Evolutionary conservation across 92 coral and sea anemone species (phyloP).

Genomic region (Heteractis magnifica): DNA sequence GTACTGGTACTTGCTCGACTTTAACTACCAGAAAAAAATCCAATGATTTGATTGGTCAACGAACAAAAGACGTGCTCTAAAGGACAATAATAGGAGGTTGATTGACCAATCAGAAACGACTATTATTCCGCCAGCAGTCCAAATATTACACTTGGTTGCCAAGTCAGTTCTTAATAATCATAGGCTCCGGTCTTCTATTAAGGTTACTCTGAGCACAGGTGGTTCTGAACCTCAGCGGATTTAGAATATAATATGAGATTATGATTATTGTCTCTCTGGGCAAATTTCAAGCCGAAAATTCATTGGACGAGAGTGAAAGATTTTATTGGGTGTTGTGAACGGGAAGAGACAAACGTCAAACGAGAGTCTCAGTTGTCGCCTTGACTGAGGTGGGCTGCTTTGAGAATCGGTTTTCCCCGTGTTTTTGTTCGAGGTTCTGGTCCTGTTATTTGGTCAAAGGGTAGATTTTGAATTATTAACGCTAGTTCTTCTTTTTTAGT

Average conservation of each 20-base stretch:
- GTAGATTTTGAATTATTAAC: conserved; percentile 36
- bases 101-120: conserved; percentile 62
- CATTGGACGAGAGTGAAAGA: conserved; percentile 71
- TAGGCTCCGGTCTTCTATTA: conserved; percentile 31
- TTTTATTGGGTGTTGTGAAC: conserved; percentile 67
- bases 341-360: conserved; percentile 57
- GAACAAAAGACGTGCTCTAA: conserved; percentile 13
- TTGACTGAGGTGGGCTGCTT: conserved; percentile 55
- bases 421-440: conserved; percentile 39
- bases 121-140: conserved; percentile 50
- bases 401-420: conserved; percentile 13
- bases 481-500: conserved; percentile 44
- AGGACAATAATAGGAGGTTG: conserved; percentile 26
- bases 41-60: conserved; percentile 28
- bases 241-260: conserved; percentile 98
- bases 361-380: conserved; percentile 51
- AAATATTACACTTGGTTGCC: conserved; percentile 69
- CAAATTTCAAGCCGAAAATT: conserved; percentile 78
- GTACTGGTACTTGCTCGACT: conserved; percentile 40
- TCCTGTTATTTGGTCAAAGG: conserved; percentile 26
- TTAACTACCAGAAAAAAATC: conserved; percentile 26
- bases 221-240: conserved; percentile 76
- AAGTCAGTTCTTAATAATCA: conserved; percentile 40
- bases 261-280: conserved; percentile 83
- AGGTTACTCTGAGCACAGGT: conserved; percentile 55